Evolutionary conservation across 2,113 vertebrate genomes (phyloP).

Genomic region (Thinocorus orbignyianus): DNA sequence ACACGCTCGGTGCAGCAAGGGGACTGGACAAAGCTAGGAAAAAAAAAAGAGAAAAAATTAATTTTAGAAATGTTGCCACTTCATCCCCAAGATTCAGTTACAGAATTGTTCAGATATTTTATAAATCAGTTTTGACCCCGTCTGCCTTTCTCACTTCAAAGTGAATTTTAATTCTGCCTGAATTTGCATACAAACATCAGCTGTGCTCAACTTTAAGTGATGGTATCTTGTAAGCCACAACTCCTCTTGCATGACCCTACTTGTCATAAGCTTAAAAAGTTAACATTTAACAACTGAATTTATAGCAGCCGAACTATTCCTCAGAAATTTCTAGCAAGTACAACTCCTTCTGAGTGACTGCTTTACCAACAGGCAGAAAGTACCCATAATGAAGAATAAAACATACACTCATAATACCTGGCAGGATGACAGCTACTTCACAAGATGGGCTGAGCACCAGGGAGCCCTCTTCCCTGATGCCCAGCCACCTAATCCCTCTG

Average conservation of each 20-base stretch:
- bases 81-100: not conserved
- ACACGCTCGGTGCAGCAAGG: constrained; percentile 39
- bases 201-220: not conserved
- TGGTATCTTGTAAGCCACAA: not conserved
- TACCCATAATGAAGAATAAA: not conserved
- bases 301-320: not conserved
- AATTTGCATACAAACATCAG: not conserved
- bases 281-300: not conserved
- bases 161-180: not conserved
- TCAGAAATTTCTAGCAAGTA: not conserved
- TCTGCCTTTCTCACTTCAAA: not conserved
- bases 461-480: not conserved
- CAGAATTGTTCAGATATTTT: not conserved
- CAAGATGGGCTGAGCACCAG: not conserved
- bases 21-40: constrained; percentile 67
- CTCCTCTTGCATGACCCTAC: not conserved
- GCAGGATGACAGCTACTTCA: not conserved
- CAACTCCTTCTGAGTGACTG: not conserved
- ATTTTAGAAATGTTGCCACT: not conserved
- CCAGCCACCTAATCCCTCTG: not conserved
- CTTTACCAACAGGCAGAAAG: not conserved
- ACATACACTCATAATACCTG: fast-evolving
- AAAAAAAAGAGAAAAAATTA: not conserved
- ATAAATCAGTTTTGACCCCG: not conserved
- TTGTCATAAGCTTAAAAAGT: not conserved